phyloP scores from a whole-genome alignment of 1,140 invertebrate species.

The Bombus confusus region DNA sequence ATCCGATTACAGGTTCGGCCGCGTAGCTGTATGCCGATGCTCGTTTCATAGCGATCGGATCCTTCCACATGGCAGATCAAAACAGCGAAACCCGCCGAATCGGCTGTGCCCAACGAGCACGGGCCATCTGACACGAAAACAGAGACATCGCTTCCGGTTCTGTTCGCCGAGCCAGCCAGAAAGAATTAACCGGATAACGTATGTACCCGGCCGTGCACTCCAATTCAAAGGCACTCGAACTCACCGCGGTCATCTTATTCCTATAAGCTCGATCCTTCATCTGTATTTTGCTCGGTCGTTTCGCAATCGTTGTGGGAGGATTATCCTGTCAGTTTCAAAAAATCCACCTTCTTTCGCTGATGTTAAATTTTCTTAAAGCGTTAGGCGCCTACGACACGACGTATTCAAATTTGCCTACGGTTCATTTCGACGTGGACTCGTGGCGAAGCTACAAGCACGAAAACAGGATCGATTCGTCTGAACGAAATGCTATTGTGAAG shows the following conservation, averaged over 20 bases:
- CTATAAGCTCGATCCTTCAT: not conserved
- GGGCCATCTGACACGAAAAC: constrained; percentile 64
- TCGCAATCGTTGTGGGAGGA: too few relatives aligned
- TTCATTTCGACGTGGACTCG: too few relatives aligned
- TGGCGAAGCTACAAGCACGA: too few relatives aligned
- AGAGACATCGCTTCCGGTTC: constrained; percentile 62
- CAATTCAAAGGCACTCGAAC: not conserved
- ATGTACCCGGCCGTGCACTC: constrained; percentile 30
- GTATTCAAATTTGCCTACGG: too few relatives aligned
- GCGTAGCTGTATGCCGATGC: not conserved
- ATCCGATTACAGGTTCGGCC: constrained; percentile 46
- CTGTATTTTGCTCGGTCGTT: not conserved
- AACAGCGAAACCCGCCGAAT: constrained; percentile 54
- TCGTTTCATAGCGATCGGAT: constrained; percentile 53
- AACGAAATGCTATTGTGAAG: too few relatives aligned
- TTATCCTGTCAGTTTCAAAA: too few relatives aligned
- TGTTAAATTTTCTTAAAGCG: too few relatives aligned
- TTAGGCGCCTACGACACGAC: too few relatives aligned
- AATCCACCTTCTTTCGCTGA: too few relatives aligned
- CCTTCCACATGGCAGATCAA: constrained; percentile 68
- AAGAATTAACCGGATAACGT: constrained; percentile 69
- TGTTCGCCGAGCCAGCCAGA: constrained; percentile 55
- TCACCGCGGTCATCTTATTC: not conserved
- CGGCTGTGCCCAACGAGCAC: constrained; percentile 43
- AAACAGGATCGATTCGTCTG: too few relatives aligned